Conservation (phyloP, 2,888 invertebrate genomes). For the Cantharis lateralis region DNA sequence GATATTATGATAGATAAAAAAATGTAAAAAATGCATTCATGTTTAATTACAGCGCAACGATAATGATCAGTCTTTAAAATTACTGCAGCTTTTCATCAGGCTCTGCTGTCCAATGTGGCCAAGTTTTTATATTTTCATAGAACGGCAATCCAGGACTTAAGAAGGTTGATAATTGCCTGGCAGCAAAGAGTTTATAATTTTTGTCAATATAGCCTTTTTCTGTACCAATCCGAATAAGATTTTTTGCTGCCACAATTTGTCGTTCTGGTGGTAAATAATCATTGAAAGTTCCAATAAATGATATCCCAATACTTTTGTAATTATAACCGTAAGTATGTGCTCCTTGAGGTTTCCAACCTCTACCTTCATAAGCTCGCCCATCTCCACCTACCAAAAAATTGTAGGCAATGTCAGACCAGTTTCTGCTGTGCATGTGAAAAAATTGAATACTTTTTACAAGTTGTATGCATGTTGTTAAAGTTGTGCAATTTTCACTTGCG, state of each 20-base stretch:
- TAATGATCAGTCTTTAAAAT: not conserved
- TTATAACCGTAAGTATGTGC: constrained; percentile 74
- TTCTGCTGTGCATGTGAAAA: constrained; percentile 69
- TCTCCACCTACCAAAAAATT: constrained; percentile 82
- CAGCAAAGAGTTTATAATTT: constrained; percentile 71
- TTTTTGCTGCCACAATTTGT: constrained; percentile 65
- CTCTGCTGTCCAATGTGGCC: constrained; percentile 67
- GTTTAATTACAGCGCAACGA: too few species aligned
- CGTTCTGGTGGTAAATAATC: constrained; percentile 57
- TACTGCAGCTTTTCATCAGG: not conserved
- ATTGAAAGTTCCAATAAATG: constrained; percentile 74
- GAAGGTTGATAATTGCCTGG: constrained; percentile 68
- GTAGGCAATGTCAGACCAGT: constrained; percentile 73
- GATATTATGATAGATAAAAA: too few species aligned
- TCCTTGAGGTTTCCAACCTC: constrained; percentile 75
- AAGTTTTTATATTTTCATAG: constrained; percentile 66
- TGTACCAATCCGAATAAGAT: constrained; percentile 67
- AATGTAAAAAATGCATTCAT: too few species aligned
- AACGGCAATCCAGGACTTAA: constrained; percentile 72
- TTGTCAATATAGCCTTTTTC: constrained; percentile 62
- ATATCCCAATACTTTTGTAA: constrained; percentile 68
- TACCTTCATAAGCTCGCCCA: constrained; percentile 74
- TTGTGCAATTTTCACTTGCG: constrained; percentile 64
- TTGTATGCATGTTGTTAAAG: constrained; percentile 63
- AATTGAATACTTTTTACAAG: constrained; percentile 67